phyloP scores from a whole-genome alignment of 2,888 invertebrate species.

The Drosophila siamana region DNA sequence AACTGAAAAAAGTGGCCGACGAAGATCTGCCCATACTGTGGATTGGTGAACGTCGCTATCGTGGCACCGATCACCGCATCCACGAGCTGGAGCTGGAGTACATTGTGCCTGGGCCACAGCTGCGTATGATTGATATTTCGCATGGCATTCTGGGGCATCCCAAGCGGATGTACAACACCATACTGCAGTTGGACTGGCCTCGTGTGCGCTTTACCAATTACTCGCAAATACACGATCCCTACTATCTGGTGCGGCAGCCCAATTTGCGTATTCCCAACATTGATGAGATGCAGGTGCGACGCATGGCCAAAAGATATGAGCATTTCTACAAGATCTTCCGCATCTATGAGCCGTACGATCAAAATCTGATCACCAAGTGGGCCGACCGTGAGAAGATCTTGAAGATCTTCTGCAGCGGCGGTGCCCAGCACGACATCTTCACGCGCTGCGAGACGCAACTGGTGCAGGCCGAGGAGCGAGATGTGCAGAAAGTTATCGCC shows the following conservation, averaged over 20 bases:
- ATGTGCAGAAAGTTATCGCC: slow-evolving; percentile 8
- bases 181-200: slow-evolving; percentile 76
- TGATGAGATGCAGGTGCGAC: slow-evolving; percentile 39
- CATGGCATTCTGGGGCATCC: slow-evolving; percentile 84
- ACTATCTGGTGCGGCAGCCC: slow-evolving; percentile 75
- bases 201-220: slow-evolving; percentile 73
- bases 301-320: slow-evolving; percentile 60
- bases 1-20: slow-evolving; percentile 66
- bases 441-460: neutral
- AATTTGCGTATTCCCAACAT: slow-evolving; percentile 58
- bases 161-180: slow-evolving; percentile 79
- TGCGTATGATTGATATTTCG: slow-evolving; percentile 75
- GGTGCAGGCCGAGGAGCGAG: neutral
- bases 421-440: neutral
- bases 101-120: slow-evolving; percentile 79
- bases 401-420: slow-evolving; percentile 1
- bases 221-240: slow-evolving; percentile 78
- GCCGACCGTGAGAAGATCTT: slow-evolving; percentile 10
- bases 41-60: slow-evolving; percentile 83
- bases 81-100: slow-evolving; percentile 81
- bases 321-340: slow-evolving; percentile 67
- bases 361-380: slow-evolving; percentile 69
- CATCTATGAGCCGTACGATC: slow-evolving; percentile 46
- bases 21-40: slow-evolving; percentile 81
- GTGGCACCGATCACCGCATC: slow-evolving; percentile 81